These are phyloP conservation scores for Plestiodon gilberti DNA, from an alignment of 2,113 vertebrate genomes.

Conservation along the genomic window DNA sequence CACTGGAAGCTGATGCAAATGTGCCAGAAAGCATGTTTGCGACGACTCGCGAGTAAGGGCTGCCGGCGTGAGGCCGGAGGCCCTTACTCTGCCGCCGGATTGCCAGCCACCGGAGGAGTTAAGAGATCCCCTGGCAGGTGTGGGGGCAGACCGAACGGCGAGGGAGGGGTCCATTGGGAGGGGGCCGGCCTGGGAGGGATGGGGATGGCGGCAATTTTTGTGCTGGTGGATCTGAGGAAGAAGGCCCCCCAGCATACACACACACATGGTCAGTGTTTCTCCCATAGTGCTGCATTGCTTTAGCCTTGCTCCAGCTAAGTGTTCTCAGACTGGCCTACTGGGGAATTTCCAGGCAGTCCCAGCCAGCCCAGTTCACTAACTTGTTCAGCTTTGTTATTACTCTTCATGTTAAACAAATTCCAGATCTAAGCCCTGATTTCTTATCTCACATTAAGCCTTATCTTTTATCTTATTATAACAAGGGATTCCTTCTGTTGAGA, in stretches of 20 bases:
- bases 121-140: no score
- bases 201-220: not conserved
- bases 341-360: not conserved
- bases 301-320: not conserved
- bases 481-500: slow-evolving; percentile 10
- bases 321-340: not conserved
- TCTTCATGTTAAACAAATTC: not conserved
- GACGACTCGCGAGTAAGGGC: no score
- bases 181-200: no score
- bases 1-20: no score
- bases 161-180: no score
- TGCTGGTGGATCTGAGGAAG: not conserved
- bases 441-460: not conserved
- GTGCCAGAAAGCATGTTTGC: no score
- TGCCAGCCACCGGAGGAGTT: no score
- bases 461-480: not conserved
- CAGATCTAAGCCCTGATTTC: slow-evolving; percentile 1
- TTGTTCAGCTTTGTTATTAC: not conserved
- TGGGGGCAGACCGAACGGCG: no score
- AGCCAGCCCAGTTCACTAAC: not conserved
- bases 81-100: no score
- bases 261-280: not conserved
- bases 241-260: not conserved
- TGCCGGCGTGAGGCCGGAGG: no score
- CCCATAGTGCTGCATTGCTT: not conserved